phyloP scores from a whole-genome alignment of 2,797 vertebrate species.

The Triplophysa yarkandensis region DNA sequence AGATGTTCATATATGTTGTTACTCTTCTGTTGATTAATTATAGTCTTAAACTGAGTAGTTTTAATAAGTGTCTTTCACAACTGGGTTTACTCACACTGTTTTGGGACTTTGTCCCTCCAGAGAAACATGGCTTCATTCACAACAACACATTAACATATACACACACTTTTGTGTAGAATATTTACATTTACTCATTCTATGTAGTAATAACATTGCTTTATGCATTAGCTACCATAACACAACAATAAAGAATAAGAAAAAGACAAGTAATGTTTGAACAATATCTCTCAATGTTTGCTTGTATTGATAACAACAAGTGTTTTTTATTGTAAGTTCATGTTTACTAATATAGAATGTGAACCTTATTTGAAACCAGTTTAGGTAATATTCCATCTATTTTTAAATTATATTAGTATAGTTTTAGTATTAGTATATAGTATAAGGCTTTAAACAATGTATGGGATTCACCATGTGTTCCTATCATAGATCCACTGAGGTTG shows the following conservation, averaged over 20 bases:
- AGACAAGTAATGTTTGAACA: no score
- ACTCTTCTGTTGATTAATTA: neutral
- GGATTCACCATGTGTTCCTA: no score
- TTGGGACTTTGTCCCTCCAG: slow-evolving; percentile 29
- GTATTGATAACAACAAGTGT: no score
- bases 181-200: neutral
- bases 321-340: neutral
- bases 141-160: neutral
- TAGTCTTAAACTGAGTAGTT: neutral
- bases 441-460: neutral
- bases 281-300: no score
- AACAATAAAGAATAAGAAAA: no score
- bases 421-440: no score
- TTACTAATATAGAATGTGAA: neutral
- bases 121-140: slow-evolving; percentile 11
- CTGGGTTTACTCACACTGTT: neutral
- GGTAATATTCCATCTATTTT: no score
- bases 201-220: no score
- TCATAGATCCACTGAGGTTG: no score
- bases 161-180: neutral
- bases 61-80: slow-evolving; percentile 4
- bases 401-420: no score
- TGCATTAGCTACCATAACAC: no score
- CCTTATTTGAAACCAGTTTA: no score
- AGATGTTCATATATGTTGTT: neutral